Percentiles rank a stretch among this genome's conserved stretches.
Conservation (phyloP, 2,113 vertebrate species). For the Anarrhichthys ocellatus region DNA sequence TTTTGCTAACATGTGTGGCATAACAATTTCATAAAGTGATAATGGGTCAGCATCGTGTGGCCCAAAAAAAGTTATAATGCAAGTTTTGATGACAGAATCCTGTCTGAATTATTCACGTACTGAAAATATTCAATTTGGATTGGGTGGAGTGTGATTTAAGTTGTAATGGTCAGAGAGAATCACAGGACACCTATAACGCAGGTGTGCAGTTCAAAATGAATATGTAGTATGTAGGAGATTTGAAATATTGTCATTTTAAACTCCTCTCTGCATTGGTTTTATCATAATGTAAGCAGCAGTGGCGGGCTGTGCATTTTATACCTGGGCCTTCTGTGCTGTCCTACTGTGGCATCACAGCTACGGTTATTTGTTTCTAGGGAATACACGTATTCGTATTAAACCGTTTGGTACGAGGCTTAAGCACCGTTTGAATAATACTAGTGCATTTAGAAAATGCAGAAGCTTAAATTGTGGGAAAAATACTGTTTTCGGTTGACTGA, state of each 20-base stretch:
- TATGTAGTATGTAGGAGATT: neutral
- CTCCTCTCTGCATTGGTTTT: neutral
- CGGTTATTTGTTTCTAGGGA: too few species aligned
- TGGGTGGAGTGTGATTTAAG: neutral
- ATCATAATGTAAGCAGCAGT: neutral
- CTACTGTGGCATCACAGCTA: too few species aligned
- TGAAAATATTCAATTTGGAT: neutral
- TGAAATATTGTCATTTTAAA: neutral
- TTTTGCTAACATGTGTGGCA: too few species aligned
- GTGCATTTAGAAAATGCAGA: too few species aligned
- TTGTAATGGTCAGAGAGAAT: neutral
- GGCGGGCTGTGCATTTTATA: too few species aligned
- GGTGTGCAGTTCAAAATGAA: neutral
- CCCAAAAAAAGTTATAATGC: neutral
- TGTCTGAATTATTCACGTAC: neutral
- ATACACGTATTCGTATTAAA: too few species aligned
- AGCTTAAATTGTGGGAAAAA: too few species aligned
- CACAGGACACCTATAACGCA: neutral
- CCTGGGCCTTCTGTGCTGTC: too few species aligned
- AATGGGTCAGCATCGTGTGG: neutral
- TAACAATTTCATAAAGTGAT: neutral
- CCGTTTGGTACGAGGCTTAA: too few species aligned
- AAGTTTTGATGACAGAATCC: neutral
- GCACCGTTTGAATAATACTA: too few species aligned
- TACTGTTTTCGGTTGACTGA: too few species aligned